phyloP scores from a whole-genome alignment of 1,140 invertebrate species.

The Drosophila malerkotliana region DNA sequence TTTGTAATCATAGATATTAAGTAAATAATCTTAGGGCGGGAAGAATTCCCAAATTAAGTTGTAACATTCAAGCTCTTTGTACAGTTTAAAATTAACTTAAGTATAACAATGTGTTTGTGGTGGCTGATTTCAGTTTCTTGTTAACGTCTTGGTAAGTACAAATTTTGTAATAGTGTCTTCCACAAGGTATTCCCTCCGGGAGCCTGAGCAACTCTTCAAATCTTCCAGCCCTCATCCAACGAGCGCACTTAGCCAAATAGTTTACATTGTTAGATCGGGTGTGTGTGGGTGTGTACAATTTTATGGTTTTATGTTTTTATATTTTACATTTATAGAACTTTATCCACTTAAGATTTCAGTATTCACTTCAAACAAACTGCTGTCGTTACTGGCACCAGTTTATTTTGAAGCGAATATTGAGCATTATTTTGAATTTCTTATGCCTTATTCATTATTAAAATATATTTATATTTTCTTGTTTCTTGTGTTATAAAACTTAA shows the following conservation, averaged over 20 bases:
- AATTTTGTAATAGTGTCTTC: constrained; percentile 27
- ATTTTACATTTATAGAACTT: constrained; percentile 42
- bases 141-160: constrained; percentile 45
- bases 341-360: constrained; percentile 26
- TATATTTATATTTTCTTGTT: constrained; percentile 60
- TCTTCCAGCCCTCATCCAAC: constrained; percentile 16
- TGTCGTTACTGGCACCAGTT: constrained; percentile 8
- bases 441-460: constrained; percentile 63
- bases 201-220: constrained; percentile 50
- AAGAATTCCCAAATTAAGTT: constrained; percentile 25
- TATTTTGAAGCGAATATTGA: constrained; percentile 36
- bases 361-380: constrained; percentile 15
- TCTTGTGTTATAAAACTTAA: constrained; percentile 62
- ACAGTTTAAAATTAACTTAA: constrained; percentile 45
- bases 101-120: constrained; percentile 30
- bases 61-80: constrained; percentile 21
- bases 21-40: constrained; percentile 32
- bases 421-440: constrained; percentile 40
- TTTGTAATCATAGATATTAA: constrained; percentile 1
- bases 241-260: constrained; percentile 30
- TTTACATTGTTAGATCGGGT: constrained; percentile 10
- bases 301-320: constrained; percentile 18
- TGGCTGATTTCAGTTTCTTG: constrained; percentile 9
- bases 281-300: constrained; percentile 20
- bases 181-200: constrained; percentile 1